Conservation (phyloP, 1,140 invertebrate genomes). For the Drosophila willistoni region DNA sequence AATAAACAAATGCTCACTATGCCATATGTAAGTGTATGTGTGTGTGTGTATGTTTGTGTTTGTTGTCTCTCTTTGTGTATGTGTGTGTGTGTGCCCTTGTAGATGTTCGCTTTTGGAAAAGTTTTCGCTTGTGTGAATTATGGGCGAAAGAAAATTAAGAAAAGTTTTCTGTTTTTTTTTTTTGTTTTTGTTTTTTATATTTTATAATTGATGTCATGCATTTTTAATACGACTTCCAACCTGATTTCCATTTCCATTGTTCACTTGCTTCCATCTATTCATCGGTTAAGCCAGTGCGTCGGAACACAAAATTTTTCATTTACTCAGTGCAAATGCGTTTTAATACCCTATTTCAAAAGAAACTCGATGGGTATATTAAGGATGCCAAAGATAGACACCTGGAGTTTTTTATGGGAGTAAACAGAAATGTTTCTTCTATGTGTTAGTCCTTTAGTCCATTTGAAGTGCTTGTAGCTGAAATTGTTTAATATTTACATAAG, state of each 20-base stretch:
- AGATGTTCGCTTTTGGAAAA: constrained; percentile 61
- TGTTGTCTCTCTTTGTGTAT: constrained; percentile 11
- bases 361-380: neutral
- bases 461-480: too few relatives aligned
- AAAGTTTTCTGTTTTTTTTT: constrained; percentile 50
- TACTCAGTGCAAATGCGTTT: constrained; percentile 1
- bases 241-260: constrained; percentile 43
- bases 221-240: constrained; percentile 57
- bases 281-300: constrained; percentile 7
- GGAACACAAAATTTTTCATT: constrained; percentile 20
- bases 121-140: constrained; percentile 57
- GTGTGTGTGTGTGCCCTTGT: constrained; percentile 34
- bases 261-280: constrained; percentile 2
- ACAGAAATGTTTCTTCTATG: too few relatives aligned
- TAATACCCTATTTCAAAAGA: neutral
- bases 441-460: too few relatives aligned
- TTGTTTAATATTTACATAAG: too few relatives aligned
- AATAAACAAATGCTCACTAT: constrained; percentile 73
- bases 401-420: too few relatives aligned
- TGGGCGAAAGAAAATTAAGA: constrained; percentile 71
- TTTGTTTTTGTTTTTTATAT: neutral
- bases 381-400: neutral
- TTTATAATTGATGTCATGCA: constrained; percentile 77
- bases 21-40: constrained; percentile 11
- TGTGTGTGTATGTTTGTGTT: constrained; percentile 15